Base-by-base conservation (phyloP, 2,888 invertebrate species). In the Drosophila limbata region DNA sequence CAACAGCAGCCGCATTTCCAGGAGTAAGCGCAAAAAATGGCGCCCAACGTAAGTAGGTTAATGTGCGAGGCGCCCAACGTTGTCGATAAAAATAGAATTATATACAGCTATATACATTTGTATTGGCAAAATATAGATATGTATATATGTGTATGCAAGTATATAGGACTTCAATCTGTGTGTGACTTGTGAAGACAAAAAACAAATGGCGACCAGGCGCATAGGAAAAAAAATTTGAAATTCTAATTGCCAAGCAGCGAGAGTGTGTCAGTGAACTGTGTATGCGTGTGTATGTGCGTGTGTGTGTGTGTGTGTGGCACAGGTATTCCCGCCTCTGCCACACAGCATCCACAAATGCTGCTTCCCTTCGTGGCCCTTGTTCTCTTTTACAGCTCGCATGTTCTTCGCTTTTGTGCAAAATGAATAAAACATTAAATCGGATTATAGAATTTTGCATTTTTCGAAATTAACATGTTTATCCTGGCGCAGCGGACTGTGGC, bases 361-460 rank as follows among this genome's bases (percentile, higher is more conserved):
- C 51, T 25, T 25, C 47, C 59, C 47, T 44, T 42, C n/a, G 19
- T n/a, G 5, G 25, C 47, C 40, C 47, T 59, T 4, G 33, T 17
- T 13, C 28, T 19, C 28, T 11, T 0, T 42, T 42, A 35, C 10
- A 47, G 57, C 61, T 60, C 59, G 63, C 68, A 45, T 61, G 61
- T 64, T 73, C 55, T 60, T 70, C 59, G 75, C 66, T 59, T 79
- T 72, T 78, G 77, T 78, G 79, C 77, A 81, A 84, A 89, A 85
- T 85, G 85, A 85, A 85, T 85, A 85, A 85, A 89, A 85, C 89
- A 89, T 85, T 88, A 85, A 85, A 85, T 87, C 89, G 89, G 85
- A 85, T 88, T 85, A 89, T 88, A 89, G 87, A 85, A 89, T 81
- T 85, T 85, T 81, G 87, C 89, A 85, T 89, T 85, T 85, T 87